Percentiles rank a stretch among this genome's conserved stretches.
Evolutionary conservation across 2,797 vertebrate genomes (phyloP).

Genomic region (Alectoris magna): DNA sequence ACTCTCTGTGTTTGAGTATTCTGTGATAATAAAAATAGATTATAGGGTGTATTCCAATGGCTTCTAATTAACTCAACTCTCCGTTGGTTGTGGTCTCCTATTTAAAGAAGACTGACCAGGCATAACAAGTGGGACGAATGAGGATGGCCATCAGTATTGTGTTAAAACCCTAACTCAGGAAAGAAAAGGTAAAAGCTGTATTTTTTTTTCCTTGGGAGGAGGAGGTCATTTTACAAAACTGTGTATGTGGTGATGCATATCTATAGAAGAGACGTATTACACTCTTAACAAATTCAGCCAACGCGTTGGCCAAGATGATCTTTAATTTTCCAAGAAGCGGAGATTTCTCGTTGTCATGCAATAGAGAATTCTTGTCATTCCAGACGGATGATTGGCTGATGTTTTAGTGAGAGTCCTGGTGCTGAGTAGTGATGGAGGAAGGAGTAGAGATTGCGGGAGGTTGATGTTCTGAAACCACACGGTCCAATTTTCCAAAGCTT

Average conservation of each 20-base stretch:
- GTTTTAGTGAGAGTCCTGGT: background rate
- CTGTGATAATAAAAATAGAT: background rate
- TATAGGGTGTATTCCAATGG: background rate
- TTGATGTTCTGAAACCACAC: background rate
- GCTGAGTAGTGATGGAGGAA: background rate
- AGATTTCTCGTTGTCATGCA: background rate
- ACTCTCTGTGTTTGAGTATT: background rate
- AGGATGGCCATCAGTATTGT: background rate
- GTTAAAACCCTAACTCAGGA: background rate
- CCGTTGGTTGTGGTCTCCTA: accelerated
- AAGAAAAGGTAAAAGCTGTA: background rate
- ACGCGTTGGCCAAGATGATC: background rate
- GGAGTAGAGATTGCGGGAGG: background rate
- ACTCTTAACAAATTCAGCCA: background rate
- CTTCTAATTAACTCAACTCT: background rate
- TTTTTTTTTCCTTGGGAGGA: background rate
- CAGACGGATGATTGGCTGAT: background rate
- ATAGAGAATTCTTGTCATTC: background rate
- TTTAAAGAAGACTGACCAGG: background rate
- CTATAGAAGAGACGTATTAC: background rate
- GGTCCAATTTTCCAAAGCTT: background rate
- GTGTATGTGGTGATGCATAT: background rate
- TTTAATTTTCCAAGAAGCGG: background rate
- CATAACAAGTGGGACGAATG: background rate
- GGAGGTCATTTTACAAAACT: background rate